Evolutionary conservation across 2,113 vertebrate genomes (phyloP), one percentile per base, ranked within the genome.

Genomic region (Mugil cephalus): DNA sequence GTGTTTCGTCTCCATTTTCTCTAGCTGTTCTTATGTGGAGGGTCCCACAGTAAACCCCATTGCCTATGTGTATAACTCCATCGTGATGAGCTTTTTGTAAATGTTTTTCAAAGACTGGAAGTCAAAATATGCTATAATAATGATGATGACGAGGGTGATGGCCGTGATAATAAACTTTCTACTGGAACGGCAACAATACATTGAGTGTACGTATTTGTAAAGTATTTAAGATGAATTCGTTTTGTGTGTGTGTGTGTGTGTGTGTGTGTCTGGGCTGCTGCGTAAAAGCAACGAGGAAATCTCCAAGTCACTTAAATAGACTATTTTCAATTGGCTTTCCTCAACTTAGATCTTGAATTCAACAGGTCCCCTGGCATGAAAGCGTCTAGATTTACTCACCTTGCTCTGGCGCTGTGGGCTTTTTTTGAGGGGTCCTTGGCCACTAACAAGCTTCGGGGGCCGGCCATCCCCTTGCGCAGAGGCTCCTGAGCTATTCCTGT

Each of bases 31-130:
- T 46, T 52, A 45, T 93, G 94, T 94, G 94, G 90, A 95, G 90
- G 94, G 85, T 94, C 95, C 94, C 91, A 92, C 72, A 92, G 93
- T 94, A 93, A 94, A 95, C 92, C 90, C 82, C 91, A 89, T 93
- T 91, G 94, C 95, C 92, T 95, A 52, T 79, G 93, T 96, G 94
- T 95, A 94, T 93, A 94, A 95, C 91, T 95, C 93, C 95, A 94
- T 96, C 94, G 95, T 96, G 95, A 95, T 95, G 91, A 94, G 92
- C 56, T 84, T 94, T 95, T 95, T 95, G 86, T 94, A 94, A 95
- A 95, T 95, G 92, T 96, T 97, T 96, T 96, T 95, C 93, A 77
- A 92, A 95, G 95, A 97, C 95, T 97, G 96, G 95, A 98, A 96
- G 94, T 93, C 87, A 90, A 94, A 92, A 93, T 95, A 94, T 94